These are phyloP conservation scores for Oryzias woworae DNA, from an alignment of 2,113 vertebrate genomes.

Conservation along the genomic window DNA sequence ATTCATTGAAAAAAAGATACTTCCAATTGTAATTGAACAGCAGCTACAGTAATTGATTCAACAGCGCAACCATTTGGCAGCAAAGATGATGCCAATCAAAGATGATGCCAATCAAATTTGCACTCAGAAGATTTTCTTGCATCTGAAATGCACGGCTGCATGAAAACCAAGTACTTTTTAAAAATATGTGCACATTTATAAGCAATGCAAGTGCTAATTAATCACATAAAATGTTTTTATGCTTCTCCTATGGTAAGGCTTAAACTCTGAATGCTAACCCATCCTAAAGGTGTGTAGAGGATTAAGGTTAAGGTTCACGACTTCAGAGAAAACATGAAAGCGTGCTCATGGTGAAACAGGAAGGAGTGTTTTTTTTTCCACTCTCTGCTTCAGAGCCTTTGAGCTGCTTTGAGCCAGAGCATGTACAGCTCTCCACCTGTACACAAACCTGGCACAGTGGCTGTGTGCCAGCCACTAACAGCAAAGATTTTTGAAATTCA, in stretches of 20 bases:
- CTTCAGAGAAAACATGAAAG: neutral
- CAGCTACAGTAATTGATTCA: too few species aligned
- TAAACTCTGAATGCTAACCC: neutral
- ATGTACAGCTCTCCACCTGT: conserved; percentile 6
- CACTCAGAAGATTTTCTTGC: too few species aligned
- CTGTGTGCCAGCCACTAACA: neutral
- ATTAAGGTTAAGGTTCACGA: neutral
- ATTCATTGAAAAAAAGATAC: too few species aligned
- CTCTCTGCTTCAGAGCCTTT: neutral
- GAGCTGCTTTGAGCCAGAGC: conserved; percentile 2
- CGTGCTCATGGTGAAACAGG: conserved; percentile 14
- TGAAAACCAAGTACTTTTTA: too few species aligned
- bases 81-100: too few species aligned
- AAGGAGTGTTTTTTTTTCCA: neutral
- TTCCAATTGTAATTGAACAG: too few species aligned
- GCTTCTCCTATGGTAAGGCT: neutral
- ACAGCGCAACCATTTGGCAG: too few species aligned
- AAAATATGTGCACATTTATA: too few species aligned
- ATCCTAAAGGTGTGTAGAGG: neutral
- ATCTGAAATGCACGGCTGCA: too few species aligned
- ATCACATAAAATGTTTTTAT: too few species aligned
- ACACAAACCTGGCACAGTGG: conserved; percentile 7
- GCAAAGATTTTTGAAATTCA: neutral
- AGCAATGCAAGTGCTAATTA: too few species aligned
- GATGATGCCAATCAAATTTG: too few species aligned